Evolutionary conservation across 2,888 invertebrate genomes (phyloP).

Genomic region (Periphyllus acericola): DNA sequence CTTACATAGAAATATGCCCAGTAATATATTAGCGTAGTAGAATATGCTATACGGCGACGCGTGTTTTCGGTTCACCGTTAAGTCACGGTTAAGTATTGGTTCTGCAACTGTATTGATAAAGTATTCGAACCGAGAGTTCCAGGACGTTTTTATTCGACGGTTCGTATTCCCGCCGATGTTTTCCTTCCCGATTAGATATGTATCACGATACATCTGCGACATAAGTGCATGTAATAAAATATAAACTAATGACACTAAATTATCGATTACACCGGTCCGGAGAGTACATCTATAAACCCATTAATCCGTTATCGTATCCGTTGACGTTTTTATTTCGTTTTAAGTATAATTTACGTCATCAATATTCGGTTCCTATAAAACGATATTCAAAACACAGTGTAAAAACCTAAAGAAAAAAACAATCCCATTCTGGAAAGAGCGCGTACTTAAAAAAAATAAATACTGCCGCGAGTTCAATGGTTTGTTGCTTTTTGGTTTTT

Average conservation of each 20-base stretch:
- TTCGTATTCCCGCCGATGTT: background rate
- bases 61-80: no score
- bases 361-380: background rate
- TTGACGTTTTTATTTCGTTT: slow-evolving; percentile 51
- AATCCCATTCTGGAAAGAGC: background rate
- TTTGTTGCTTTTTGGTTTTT: background rate
- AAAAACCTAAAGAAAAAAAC: background rate
- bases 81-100: no score
- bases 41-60: no score
- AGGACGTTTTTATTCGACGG: background rate
- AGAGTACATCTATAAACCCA: slow-evolving; percentile 1
- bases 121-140: background rate
- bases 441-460: background rate
- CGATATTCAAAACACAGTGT: background rate
- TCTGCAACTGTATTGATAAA: no score
- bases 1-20: no score
- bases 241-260: slow-evolving; percentile 25
- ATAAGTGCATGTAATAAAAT: background rate
- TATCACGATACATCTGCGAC: background rate
- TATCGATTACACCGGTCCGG: slow-evolving; percentile 44
- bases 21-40: no score
- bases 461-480: background rate
- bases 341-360: slow-evolving; percentile 30
- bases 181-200: background rate
- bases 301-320: slow-evolving; percentile 39